phyloP scores from a whole-genome alignment of 2,888 invertebrate species.

The Gryllus longicercus region DNA sequence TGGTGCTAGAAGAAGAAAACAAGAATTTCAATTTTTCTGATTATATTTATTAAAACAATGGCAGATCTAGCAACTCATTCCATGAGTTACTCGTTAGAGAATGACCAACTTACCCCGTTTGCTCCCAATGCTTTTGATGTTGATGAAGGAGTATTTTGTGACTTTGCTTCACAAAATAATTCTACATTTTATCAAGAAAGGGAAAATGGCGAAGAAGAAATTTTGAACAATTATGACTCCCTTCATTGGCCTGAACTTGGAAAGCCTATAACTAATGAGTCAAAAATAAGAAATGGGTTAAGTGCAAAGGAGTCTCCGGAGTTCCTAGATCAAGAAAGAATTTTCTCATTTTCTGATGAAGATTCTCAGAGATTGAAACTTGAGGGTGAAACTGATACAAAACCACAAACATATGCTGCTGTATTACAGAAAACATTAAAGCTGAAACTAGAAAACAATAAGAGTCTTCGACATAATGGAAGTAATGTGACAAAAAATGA shows the following conservation, averaged over 20 bases:
- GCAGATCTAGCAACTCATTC: not conserved
- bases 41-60: not conserved
- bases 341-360: not conserved
- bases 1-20: no score
- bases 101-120: not conserved
- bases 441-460: not conserved
- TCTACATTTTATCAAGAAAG: not conserved
- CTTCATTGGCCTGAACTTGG: not conserved
- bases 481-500: not conserved
- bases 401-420: not conserved
- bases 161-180: not conserved
- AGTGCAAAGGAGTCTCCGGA: not conserved
- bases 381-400: not conserved
- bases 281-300: not conserved
- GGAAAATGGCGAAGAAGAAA: not conserved
- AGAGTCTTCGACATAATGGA: not conserved
- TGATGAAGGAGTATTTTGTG: not conserved
- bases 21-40: no score
- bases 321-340: not conserved
- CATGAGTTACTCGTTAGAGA: not conserved
- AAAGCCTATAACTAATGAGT: not conserved
- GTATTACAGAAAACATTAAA: not conserved
- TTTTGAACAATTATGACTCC: not conserved
- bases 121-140: not conserved
- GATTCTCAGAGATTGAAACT: not conserved